Evolutionary conservation across 2,113 vertebrate species (phyloP), one percentile per base, ranked within the genome.

Genomic region (Numenius arquata): DNA sequence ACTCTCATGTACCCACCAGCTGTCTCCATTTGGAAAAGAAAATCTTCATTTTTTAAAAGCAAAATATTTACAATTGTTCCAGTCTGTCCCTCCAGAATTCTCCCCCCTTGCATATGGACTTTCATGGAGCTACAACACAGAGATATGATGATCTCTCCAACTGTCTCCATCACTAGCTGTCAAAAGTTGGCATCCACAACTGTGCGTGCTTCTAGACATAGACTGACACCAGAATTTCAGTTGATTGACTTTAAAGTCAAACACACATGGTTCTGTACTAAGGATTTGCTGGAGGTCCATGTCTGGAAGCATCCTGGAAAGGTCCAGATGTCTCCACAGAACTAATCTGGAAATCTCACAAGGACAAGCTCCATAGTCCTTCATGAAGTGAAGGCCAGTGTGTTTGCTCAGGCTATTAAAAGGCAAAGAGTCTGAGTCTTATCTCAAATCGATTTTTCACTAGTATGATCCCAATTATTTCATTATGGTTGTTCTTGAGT

Each of bases 1-100:
- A 40, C 26, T 77, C 63, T 82, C 82, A 43, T 89, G 43, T 83
- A 93, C 61, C 38, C 63, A 95, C 94, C 77, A 96, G 86, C 93
- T 96, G 87, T 67, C 87, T 88, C 75, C 77, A 52, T 92, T 94
- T 93, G 82, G 94, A 94, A 97, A 95, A 80, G 34, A 73, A 8
- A 91, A 59, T 84, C 84, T 78, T 82, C 20, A 2, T 25, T 90
- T 94, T 93, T 67, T 30, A 72, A 82, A 88, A 90, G 78, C 70
- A 92, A 96, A 97, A 97, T 96, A 96, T 97, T 96, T 96, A 96
- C 72, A 82, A 56, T 79, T 91, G 72, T 52, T 92, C 70, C 86
- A 91, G 70, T 77, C 90, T 96, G 88, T 91, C 79, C 67, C n/a
- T 89, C 63, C 84, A 80, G 88, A 90, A 90, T 85, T 77, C 43